These are phyloP conservation scores for Hippopotamus amphibius DNA, from an alignment of 2,113 vertebrate genomes.

Conservation along the genomic window DNA sequence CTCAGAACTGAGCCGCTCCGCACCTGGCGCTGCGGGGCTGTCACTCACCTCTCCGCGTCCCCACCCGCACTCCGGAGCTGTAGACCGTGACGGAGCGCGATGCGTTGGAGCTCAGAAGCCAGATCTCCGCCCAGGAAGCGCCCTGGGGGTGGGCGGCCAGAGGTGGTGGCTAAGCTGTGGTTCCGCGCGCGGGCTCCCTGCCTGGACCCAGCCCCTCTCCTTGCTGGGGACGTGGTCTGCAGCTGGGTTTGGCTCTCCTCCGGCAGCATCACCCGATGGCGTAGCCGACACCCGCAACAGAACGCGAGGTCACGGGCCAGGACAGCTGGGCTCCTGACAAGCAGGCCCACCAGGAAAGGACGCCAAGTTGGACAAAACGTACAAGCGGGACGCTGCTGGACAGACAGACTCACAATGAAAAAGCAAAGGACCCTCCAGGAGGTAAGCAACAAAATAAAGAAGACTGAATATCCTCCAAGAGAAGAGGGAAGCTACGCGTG, in stretches of 20 bases:
- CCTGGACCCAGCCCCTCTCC: not conserved
- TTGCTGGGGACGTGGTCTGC: not conserved
- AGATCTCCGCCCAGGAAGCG: not conserved
- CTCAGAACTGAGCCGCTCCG: not conserved
- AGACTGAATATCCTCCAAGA: not conserved
- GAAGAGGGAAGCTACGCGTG: too few relatives aligned
- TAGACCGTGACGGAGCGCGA: too few relatives aligned
- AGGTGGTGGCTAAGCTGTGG: not conserved
- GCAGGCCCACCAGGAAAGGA: not conserved
- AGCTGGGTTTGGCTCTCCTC: not conserved
- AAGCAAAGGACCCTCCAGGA: too few relatives aligned
- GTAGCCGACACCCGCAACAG: not conserved
- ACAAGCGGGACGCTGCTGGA: not conserved
- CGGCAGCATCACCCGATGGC: not conserved
- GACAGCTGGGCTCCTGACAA: not conserved
- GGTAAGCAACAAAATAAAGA: not conserved
- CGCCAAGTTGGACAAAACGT: not conserved
- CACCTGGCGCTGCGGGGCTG: not conserved
- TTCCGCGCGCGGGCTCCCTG: too few relatives aligned
- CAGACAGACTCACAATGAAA: too few relatives aligned
- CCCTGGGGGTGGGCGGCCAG: rapidly evolving
- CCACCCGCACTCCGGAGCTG: rapidly evolving
- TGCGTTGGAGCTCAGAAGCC: too few relatives aligned
- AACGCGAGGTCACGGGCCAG: not conserved
- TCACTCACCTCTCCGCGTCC: rapidly evolving